These are phyloP conservation scores for Micromesistius poutassou DNA, from an alignment of 2,797 vertebrate genomes.

Conservation along the genomic window DNA sequence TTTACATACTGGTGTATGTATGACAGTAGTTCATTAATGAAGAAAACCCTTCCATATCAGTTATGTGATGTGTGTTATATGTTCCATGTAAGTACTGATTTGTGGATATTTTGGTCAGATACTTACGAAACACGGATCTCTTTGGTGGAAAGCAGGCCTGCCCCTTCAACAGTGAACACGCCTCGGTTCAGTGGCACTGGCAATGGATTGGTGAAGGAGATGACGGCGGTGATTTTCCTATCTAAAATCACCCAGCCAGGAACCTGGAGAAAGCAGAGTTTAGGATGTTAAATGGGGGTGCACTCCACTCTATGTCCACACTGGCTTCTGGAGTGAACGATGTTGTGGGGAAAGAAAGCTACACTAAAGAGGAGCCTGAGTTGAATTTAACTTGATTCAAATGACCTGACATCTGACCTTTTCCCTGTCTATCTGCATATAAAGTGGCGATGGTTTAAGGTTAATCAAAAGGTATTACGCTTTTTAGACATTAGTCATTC, in stretches of 20 bases:
- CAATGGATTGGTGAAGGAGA: constrained; percentile 76
- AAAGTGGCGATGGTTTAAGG: neutral
- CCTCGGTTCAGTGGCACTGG: constrained; percentile 67
- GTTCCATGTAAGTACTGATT: neutral
- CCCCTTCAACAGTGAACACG: constrained; percentile 75
- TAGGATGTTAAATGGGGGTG: neutral
- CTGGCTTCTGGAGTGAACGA: neutral
- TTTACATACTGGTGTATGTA: neutral
- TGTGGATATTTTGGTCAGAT: neutral
- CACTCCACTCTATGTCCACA: neutral
- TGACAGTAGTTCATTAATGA: neutral
- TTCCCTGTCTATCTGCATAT: neutral
- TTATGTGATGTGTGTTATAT: neutral
- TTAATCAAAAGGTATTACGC: neutral
- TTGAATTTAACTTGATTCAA: neutral
- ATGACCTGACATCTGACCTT: constrained; percentile 1
- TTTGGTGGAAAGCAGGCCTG: constrained; percentile 63
- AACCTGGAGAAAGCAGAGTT: constrained; percentile 53
- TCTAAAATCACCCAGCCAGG: constrained; percentile 49
- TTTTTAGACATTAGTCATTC: neutral
- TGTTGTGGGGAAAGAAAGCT: neutral
- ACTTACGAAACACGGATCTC: constrained; percentile 68
- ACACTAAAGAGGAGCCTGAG: no score
- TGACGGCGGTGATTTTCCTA: constrained; percentile 43
- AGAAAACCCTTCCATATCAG: neutral